phyloP scores from a whole-genome alignment of 2,113 vertebrate species.

The Campylomormyrus numenius region DNA sequence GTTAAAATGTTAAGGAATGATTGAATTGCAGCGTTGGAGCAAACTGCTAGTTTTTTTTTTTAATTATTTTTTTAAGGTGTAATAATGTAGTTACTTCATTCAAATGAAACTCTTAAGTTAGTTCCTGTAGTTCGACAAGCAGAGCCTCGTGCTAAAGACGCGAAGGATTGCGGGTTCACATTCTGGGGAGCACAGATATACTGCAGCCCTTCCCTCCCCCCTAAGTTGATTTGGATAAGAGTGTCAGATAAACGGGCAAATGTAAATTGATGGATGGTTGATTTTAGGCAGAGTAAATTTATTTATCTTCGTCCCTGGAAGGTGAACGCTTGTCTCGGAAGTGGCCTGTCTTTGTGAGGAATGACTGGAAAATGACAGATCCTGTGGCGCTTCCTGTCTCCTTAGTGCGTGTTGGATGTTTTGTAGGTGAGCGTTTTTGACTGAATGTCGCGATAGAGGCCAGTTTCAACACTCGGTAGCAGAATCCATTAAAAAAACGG shows the following conservation, averaged over 20 bases:
- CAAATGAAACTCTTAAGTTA: not conserved
- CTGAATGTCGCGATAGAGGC: not conserved
- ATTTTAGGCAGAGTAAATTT: conserved; percentile 22
- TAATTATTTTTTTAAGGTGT: not conserved
- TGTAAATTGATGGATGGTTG: conserved; percentile 33
- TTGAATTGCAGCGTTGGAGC: not conserved
- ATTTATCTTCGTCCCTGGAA: conserved; percentile 19
- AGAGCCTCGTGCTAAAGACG: not conserved
- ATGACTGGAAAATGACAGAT: conserved; percentile 44
- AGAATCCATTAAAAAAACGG: conserved; percentile 33
- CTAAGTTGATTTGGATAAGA: not conserved
- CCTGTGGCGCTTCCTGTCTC: conserved; percentile 37
- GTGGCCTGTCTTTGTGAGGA: conserved; percentile 20
- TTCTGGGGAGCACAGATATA: not conserved
- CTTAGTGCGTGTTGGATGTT: conserved; percentile 37
- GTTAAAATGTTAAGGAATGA: not conserved
- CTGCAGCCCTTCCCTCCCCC: not conserved
- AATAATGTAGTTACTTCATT: not conserved
- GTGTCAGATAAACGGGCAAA: not conserved
- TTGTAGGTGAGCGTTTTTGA: conserved; percentile 16
- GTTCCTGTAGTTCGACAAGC: not conserved
- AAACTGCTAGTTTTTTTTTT: not conserved
- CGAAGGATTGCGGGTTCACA: not conserved
- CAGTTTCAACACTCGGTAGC: conserved; percentile 42
- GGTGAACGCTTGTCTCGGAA: conserved; percentile 30